These are phyloP conservation scores for Mohoua ochrocephala DNA, from an alignment of 2,113 vertebrate genomes.

Conservation along the genomic window DNA sequence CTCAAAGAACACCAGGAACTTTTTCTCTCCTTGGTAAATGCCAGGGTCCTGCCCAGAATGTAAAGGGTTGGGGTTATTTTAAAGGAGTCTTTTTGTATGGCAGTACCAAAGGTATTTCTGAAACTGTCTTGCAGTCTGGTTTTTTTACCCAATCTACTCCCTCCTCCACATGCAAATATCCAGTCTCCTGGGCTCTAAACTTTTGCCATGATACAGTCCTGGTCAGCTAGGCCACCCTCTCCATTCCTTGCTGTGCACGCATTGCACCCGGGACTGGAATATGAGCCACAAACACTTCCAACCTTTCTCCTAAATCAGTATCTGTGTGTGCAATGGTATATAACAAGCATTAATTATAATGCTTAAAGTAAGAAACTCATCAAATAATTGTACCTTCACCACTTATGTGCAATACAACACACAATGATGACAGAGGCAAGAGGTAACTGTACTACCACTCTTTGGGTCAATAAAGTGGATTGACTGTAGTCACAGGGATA, in stretches of 20 bases:
- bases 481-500: neutral
- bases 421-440: neutral
- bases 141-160: neutral
- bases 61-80: neutral
- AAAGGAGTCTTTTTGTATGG: neutral
- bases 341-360: neutral
- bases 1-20: neutral
- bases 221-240: neutral
- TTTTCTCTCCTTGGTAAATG: neutral
- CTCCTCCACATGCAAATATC: neutral
- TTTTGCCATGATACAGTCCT: neutral
- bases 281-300: neutral
- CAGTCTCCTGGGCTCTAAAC: neutral
- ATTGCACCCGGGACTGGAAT: neutral
- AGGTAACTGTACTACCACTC: neutral
- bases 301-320: neutral
- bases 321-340: neutral
- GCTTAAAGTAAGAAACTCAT: neutral
- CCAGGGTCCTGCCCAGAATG: neutral
- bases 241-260: neutral
- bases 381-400: neutral
- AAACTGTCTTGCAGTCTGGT: neutral
- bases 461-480: neutral
- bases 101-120: neutral
- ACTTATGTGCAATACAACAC: accelerated